Evolutionary conservation across 37 sponge, comb jelly and placozoan species (phyloP).

Genomic region (Theonella swinhoei): DNA sequence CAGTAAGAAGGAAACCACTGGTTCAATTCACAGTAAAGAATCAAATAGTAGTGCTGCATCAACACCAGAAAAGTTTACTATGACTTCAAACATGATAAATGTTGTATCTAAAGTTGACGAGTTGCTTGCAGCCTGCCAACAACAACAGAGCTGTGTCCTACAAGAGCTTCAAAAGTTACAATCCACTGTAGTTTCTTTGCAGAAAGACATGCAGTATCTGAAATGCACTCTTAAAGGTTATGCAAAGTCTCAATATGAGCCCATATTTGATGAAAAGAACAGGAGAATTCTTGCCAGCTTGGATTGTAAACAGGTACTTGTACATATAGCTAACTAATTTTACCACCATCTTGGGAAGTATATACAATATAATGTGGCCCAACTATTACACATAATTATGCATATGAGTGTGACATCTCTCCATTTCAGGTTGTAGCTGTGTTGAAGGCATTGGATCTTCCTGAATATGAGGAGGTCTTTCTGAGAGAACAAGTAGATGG

Average conservation of each 20-base stretch:
- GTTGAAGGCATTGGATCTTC: not conserved
- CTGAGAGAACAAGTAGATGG: not conserved
- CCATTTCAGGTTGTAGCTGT: not conserved
- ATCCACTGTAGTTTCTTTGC: not conserved
- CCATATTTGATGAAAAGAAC: not conserved
- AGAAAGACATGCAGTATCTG: not conserved
- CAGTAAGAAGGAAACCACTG: too few species aligned
- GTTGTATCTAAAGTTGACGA: not conserved
- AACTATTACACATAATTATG: too few species aligned
- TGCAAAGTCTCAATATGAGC: not conserved
- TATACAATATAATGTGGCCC: too few species aligned
- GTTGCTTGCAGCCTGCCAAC: not conserved
- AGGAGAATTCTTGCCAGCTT: not conserved
- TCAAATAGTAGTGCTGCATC: not conserved
- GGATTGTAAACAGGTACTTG: not conserved
- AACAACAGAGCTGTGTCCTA: not conserved
- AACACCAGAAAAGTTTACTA: not conserved
- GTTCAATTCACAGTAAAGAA: not conserved
- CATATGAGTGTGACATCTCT: too few species aligned
- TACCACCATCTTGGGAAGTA: too few species aligned
- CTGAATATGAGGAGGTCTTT: not conserved
- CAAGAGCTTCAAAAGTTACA: not conserved
- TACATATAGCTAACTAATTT: too few species aligned
- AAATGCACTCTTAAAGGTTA: too few species aligned
- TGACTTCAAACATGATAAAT: not conserved